These are phyloP conservation scores for Apostichopus leukothele DNA, from an alignment of 53 echinoderm and acorn worm genomes.

Conservation along the genomic window DNA sequence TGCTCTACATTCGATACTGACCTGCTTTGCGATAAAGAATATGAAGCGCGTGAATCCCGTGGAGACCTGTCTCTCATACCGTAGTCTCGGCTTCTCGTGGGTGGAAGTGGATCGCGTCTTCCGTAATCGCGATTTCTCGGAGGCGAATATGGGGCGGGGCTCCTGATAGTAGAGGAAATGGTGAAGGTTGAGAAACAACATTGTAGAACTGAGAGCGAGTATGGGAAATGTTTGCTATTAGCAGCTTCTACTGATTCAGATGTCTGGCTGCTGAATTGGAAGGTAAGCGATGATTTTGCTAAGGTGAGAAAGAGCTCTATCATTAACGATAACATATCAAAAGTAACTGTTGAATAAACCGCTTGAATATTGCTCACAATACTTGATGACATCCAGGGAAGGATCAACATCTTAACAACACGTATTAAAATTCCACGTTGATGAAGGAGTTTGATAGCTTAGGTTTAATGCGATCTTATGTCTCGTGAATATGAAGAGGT, in stretches of 20 bases:
- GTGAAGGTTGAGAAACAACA: slow-evolving; percentile 5
- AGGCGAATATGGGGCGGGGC: slow-evolving; percentile 39
- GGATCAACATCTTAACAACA: not conserved
- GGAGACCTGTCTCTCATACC: slow-evolving; percentile 54
- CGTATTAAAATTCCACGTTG: not conserved
- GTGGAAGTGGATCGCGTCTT: slow-evolving; percentile 46
- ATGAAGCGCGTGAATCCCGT: slow-evolving; percentile 22
- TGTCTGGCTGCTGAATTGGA: no score
- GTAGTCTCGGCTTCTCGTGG: slow-evolving; percentile 68
- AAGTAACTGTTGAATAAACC: not conserved
- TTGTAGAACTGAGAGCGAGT: slow-evolving; percentile 9
- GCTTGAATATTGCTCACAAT: not conserved
- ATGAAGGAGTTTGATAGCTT: not conserved
- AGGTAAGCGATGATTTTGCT: no score
- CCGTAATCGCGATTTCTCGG: slow-evolving; percentile 31
- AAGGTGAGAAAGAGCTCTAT: no score
- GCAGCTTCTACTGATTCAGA: no score
- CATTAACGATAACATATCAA: not conserved
- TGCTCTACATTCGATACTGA: not conserved
- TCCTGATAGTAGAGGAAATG: slow-evolving; percentile 34
- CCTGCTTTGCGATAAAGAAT: slow-evolving; percentile 28
- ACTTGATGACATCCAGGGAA: not conserved
- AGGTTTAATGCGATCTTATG: no score
- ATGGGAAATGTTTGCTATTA: slow-evolving; percentile 4
- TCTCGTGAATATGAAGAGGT: no score